A percentile compares a stretch with the other conserved stretches of the same genome.
Evolutionary conservation across 2,888 invertebrate species (phyloP).

Genomic region (Erebia palarica): DNA sequence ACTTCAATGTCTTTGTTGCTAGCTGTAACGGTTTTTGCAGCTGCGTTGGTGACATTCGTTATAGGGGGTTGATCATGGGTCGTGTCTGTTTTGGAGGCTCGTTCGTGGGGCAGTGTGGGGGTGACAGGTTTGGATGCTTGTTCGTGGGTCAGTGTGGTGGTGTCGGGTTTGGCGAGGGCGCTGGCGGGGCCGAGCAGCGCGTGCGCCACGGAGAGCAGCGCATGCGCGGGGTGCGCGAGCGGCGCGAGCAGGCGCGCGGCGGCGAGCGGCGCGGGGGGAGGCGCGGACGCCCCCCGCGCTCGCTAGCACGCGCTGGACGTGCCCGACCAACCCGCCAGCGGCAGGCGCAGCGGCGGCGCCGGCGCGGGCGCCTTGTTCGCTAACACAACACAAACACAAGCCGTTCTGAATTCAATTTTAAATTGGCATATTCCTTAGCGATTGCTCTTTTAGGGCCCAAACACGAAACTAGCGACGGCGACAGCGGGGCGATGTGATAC

Average conservation of each 20-base stretch:
- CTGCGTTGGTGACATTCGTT: background rate
- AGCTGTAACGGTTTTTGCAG: background rate
- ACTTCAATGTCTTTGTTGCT: background rate
- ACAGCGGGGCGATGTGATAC: too few relatives aligned
- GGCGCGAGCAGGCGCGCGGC: conserved; percentile 50
- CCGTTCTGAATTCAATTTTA: background rate
- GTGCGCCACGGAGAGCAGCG: conserved; percentile 64
- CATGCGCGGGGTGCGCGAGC: conserved; percentile 63
- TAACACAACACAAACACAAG: conserved; percentile 44
- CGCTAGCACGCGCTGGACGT: conserved; percentile 81
- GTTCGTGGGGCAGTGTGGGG: conserved; percentile 48
- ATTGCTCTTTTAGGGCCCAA: too few relatives aligned
- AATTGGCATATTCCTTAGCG: too few relatives aligned
- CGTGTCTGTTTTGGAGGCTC: conserved; percentile 31
- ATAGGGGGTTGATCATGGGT: conserved; percentile 33
- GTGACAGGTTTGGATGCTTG: background rate
- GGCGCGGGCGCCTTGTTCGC: conserved; percentile 84
- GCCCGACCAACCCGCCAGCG: conserved; percentile 81
- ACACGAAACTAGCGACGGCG: too few relatives aligned
- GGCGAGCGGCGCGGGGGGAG: conserved; percentile 40
- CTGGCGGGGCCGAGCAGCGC: conserved; percentile 54
- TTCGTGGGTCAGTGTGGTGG: conserved; percentile 48
- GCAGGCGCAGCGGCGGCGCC: conserved; percentile 82
- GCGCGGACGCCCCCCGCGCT: conserved; percentile 66
- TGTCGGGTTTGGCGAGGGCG: conserved; percentile 23